phyloP scores from a whole-genome alignment of 2,888 invertebrate species.

The Drosophila prostipennis region DNA sequence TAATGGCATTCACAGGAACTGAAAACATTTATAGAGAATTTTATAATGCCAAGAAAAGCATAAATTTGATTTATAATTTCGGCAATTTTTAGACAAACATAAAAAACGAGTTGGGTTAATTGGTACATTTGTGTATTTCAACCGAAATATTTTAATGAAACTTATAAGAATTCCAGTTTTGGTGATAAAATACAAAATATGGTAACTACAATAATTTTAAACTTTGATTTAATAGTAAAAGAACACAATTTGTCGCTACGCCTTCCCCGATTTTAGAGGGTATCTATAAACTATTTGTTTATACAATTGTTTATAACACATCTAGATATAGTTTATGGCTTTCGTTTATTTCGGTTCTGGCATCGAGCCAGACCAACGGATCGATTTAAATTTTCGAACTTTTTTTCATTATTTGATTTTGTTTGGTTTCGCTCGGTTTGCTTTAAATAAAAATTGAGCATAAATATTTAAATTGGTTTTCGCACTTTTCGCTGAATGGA shows the following conservation, averaged over 20 bases:
- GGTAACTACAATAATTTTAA: too few species aligned
- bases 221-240: neutral
- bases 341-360: conserved; percentile 50
- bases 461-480: conserved; percentile 74
- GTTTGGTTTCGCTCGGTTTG: conserved; percentile 11
- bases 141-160: neutral
- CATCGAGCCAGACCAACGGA: conserved; percentile 53
- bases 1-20: conserved; percentile 14
- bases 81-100: conserved; percentile 22
- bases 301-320: conserved; percentile 41
- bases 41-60: conserved; percentile 18
- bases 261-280: neutral
- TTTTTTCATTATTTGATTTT: conserved; percentile 37
- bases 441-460: conserved; percentile 65
- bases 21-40: conserved; percentile 5
- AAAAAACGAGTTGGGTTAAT: conserved; percentile 31
- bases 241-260: too few species aligned
- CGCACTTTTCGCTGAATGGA: conserved; percentile 64
- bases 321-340: conserved; percentile 43
- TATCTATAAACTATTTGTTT: conserved; percentile 29
- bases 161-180: neutral
- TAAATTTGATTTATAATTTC: conserved; percentile 18
- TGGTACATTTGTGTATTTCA: conserved; percentile 16
- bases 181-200: too few species aligned
- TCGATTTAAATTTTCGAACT: conserved; percentile 59